Base-by-base conservation (phyloP, 1,140 invertebrate genomes). In the Drosophila suzukii region DNA sequence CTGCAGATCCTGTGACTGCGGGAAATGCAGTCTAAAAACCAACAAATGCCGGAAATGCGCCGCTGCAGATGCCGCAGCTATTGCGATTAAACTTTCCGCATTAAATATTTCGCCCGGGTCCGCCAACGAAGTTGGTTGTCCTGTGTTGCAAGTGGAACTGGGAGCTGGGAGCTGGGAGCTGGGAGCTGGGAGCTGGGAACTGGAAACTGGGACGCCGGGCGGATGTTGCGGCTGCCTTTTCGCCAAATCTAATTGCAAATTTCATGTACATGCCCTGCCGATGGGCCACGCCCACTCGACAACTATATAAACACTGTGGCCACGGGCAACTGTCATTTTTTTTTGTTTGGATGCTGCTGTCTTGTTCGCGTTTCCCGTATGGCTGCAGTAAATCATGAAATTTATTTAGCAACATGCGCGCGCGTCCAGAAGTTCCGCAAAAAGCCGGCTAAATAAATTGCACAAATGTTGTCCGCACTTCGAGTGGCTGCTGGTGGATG, bases 171-270 rank as follows among this genome's bases (percentile, higher is more conserved):
- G n/a, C 49, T 54, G 32, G 58, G 32, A 41, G n/a, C 27, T 57
- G 20, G 58, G 32, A 30, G 17, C 17, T 32, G 47, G 47, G 0
- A 6, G 7, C 66, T 53, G 55, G 54, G 49, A 44, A 73, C 17
- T 32, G 36, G 43, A 57, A 27, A 55, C 43, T 72, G 43, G 55
- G 50, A 62, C 74, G 61, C 32, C 27, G 27, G 61, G 38, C 76
- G 81, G 76, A 75, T 78, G 78, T 63, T 86, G 83, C 43, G 82
- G 82, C 66, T 75, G 66, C 71, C 78, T 88, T 82, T 88, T 68
- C 46, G 66, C 79, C 73, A 89, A 89, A 88, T 89, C 80, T 88
- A 88, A 88, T 88, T 88, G 83, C 83, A 81, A 88, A 88, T 84
- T 88, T 88, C 82, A 89, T 89, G 77, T 88, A 68, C 49, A 50